Evolutionary conservation across 2,113 vertebrate species (phyloP), one percentile per base, ranked within the genome.

Genomic region (Cochlearius cochlearius): DNA sequence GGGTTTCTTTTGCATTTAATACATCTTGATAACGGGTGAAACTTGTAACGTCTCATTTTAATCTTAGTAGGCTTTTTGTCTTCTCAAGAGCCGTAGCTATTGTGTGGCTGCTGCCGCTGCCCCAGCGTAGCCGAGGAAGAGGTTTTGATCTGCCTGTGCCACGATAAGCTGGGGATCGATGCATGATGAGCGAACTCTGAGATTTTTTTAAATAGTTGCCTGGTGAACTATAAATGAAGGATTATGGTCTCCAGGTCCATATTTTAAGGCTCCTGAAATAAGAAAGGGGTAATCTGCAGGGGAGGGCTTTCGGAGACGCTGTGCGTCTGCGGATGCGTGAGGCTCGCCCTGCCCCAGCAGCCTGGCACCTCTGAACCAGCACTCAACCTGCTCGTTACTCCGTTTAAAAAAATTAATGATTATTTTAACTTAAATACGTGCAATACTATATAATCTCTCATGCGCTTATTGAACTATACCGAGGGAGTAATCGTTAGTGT

Each of bases 401-500:
- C 25, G 3, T 11, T 38, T 4, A 50, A 62, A 62, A 30, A 43
- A 39, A 38, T 2, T 2, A 25, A 27, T 2, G 5, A 18, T 30
- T 56, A 10, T 68, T 92, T 49, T 38, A 34, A 41, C 39, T 74
- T n/a, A 41, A 53, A 41, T 13, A 21, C 3, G 20, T 39, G 38
- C 34, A 4, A 4, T 45, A 2, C 32, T 36, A 1, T 11, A 11
- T 66, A 52, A 81, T 22, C 38, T 80, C 32, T 78, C 73, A 22
- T 49, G 60, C 39, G 19, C 49, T 41, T 71, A 38, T 76, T 67
- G 56, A 80, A 27, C 80, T 23, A 30, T 7, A 27, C 5, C 3
- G 5, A 16, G 22, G 39, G 27, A 36, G 15, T 4, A 5, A 32
- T 8, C 34, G 0, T 27, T 10, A 14, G 13, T 1, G 36, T 3